Evolutionary conservation across 2,113 vertebrate species (phyloP), one percentile per base, ranked within the genome.

Genomic region (Prietella phreatophila): DNA sequence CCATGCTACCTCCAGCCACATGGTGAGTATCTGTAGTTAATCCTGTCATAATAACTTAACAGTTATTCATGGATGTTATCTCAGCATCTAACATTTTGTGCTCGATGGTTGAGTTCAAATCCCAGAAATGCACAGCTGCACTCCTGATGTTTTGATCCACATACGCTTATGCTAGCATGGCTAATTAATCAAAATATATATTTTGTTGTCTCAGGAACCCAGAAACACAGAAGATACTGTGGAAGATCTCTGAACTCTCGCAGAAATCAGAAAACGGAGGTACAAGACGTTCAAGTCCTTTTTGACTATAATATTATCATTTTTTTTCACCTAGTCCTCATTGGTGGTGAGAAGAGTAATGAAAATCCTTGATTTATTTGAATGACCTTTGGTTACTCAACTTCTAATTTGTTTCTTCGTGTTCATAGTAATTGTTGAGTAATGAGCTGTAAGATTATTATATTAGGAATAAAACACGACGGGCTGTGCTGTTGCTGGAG

Each of bases 221-320:
- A 13, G 97, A 97, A 39, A 96, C 96, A 85, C 96, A 97, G 89
- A 96, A 96, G 93, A 96, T 97, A 94, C 92, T 96, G 83, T 97
- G 97, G 97, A 97, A 97, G 93, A 97, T 97, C 91, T 95, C 96
- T 0, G 97, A 97, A 83, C 96, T 97, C 92, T 97, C 97, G 4
- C 96, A 97, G 93, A 97, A 96, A 92, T 97, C 97, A 50, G 97
- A 97, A 94, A 97, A 97, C 6, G 96, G 96, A 97, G 97, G 97
- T 97, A 95, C 30, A 82, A 63, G 27, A 19, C 8, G 76, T 79
- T 53, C 22, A 13, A 14, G 9, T 47, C 9, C 13, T 22, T 75
- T 75, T 47, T 75, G 71, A 47, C 47, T 50, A 50, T 50, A 50
- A 50, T 50, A 1, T 10, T 73, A 39, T 39, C 69, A 17, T 69